phyloP scores from a whole-genome alignment of 2,797 vertebrate species.

The Lepidocolaptes lacrymiger region DNA sequence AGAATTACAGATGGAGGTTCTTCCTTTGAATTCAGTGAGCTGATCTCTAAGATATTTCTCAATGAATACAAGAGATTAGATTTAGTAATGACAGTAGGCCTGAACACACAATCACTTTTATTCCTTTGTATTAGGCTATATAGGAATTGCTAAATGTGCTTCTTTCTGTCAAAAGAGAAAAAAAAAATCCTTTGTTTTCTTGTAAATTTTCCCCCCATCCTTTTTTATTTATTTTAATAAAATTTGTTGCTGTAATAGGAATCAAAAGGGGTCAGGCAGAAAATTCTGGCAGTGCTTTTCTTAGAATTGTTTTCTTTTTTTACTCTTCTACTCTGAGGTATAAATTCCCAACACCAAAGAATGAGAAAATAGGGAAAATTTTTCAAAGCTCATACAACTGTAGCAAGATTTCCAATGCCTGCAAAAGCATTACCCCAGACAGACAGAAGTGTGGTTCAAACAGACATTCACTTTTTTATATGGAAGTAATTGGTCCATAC shows the following conservation, averaged over 20 bases:
- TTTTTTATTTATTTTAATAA: background rate
- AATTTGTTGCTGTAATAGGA: background rate
- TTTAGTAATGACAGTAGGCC: background rate
- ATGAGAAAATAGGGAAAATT: background rate
- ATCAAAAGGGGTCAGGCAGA: background rate
- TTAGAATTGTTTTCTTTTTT: background rate
- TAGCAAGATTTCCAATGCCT: background rate
- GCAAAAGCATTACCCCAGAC: background rate
- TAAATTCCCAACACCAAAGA: background rate
- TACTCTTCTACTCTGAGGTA: background rate
- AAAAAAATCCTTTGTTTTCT: background rate
- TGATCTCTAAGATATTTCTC: background rate
- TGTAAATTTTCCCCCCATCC: fast-evolving
- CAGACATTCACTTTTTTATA: background rate
- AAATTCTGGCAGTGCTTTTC: background rate
- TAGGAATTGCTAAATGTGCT: background rate
- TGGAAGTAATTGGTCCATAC: background rate
- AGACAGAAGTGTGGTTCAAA: background rate
- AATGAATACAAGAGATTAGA: background rate
- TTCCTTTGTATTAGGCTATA: background rate
- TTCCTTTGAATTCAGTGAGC: background rate
- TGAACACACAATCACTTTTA: background rate
- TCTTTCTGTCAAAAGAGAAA: background rate
- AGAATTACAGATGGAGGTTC: background rate
- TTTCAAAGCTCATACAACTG: background rate